A percentile compares a stretch with the other conserved stretches of the same genome.
Conservation (phyloP, 1,140 invertebrate species). For the Aphis craccivora region DNA sequence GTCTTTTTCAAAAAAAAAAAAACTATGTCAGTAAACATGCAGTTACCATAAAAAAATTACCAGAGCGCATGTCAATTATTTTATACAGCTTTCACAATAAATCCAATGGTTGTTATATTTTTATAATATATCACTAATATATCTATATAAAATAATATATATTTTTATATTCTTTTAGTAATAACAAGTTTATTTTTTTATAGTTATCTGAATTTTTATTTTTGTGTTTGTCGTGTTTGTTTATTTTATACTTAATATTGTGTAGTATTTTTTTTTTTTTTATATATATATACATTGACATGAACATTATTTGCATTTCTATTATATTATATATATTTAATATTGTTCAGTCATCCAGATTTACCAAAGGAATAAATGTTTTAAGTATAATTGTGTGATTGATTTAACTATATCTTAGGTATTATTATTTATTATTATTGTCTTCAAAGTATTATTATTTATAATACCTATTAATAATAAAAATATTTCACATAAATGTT, state of each 20-base stretch:
- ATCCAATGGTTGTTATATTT: background rate
- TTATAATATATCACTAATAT: constrained; percentile 2
- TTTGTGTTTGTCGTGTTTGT: background rate
- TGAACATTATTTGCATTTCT: background rate
- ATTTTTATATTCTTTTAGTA: constrained; percentile 6
- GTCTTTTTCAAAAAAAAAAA: background rate
- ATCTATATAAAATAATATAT: background rate
- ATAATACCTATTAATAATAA: background rate
- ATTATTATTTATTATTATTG: constrained; percentile 17
- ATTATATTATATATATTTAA: background rate
- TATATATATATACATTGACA: background rate
- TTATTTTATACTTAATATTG: constrained; percentile 42
- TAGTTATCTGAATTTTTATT: background rate
- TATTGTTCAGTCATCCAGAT: constrained; percentile 23
- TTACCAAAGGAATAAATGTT: constrained; percentile 46
- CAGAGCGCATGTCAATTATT: background rate
- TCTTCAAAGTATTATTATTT: background rate
- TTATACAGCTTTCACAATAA: background rate
- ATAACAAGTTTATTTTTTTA: constrained; percentile 8
- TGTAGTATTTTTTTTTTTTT: background rate
- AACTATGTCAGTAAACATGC: background rate
- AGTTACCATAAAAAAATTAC: constrained; percentile 33
- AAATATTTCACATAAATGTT: background rate
- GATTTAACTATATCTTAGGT: background rate
- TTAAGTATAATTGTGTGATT: constrained; percentile 40